Evolutionary conservation across 1,140 invertebrate species (phyloP), one percentile per base, ranked within the genome.

Genomic region (Venturia canescens): DNA sequence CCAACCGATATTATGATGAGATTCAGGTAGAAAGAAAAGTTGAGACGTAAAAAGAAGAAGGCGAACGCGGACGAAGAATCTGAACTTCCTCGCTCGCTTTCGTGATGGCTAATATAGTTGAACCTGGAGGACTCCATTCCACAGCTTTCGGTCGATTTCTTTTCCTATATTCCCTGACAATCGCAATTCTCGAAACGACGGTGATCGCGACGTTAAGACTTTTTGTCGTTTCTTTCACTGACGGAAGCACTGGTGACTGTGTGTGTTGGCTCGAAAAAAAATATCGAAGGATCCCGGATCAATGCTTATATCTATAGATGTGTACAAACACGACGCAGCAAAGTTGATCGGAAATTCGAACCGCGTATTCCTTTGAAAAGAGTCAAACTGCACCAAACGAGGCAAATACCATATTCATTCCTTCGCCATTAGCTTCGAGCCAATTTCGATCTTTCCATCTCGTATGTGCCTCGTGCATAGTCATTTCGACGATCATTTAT

Each of bases 131-230:
- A 70, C n/a, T 44, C 38, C 15, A 31, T 23, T 48, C 69, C 34
- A 15, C 29, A 48, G 1, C 38, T 48, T 15, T 72, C 21, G 21
- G 0, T 72, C n/a, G 1, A 23, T 74, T 74, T 23, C 71, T 26
- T 13, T 57, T 74, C 48, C n/a, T 74, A 74, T 21, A 23, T 48
- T 57, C 6, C 38, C 27, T 63, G 60, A 76, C 50, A 76, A 76
- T 63, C 6, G 72, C 53, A 63, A 76, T 31, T 53, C 72, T 76
- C 18, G 53, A 60, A 76, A 31, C 53, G 29, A 31, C 50, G 38
- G 27, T n/a, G 34, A 76, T 60, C 38, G 29, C 72, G 57, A 27
- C 38, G 29, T 53, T 76, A 63, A 76, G 72, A 76, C 53, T 76
- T 76, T 76, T 76, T 76, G 29, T 48, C 71, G 44, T 21, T 23